phyloP scores from a whole-genome alignment of 2,888 invertebrate species.

The Agriopis marginaria region DNA sequence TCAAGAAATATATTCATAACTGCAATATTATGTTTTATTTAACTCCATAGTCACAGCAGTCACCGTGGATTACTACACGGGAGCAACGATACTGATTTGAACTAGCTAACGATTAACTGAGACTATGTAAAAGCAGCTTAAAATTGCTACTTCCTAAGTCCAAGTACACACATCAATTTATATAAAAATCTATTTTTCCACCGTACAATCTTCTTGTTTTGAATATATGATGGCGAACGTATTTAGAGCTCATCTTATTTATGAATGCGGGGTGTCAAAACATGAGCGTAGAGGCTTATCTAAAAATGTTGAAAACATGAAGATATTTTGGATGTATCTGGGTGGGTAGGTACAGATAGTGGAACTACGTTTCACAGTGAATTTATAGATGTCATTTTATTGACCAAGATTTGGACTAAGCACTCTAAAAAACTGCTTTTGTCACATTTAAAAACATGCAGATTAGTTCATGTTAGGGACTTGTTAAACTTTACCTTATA shows the following conservation, averaged over 20 bases:
- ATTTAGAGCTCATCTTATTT: slow-evolving; percentile 29
- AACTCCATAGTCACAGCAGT: slow-evolving; percentile 21
- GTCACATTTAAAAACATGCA: neutral
- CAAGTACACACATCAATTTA: slow-evolving; percentile 25
- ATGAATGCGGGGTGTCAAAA: slow-evolving; percentile 33
- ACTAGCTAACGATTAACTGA: slow-evolving; percentile 15
- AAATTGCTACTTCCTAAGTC: slow-evolving; percentile 20
- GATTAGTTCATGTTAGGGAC: neutral
- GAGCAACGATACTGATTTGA: slow-evolving; percentile 25
- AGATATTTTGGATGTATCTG: slow-evolving; percentile 24
- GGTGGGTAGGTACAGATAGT: slow-evolving; percentile 21
- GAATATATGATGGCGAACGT: slow-evolving; percentile 21
- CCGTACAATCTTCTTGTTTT: slow-evolving; percentile 21
- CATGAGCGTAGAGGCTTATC: slow-evolving; percentile 27
- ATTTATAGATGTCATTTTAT: slow-evolving; percentile 13
- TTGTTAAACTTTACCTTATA: neutral
- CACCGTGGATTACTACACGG: slow-evolving; percentile 20
- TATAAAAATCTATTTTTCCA: slow-evolving; percentile 26
- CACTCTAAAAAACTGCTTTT: neutral
- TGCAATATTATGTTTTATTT: neutral
- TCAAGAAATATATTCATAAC: no score
- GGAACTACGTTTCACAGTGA: slow-evolving; percentile 1
- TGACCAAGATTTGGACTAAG: slow-evolving; percentile 1
- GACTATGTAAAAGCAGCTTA: slow-evolving; percentile 25
- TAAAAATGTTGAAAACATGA: slow-evolving; percentile 29